phyloP scores from a whole-genome alignment of 2,113 vertebrate genomes.

The Archocentrus centrarchus region DNA sequence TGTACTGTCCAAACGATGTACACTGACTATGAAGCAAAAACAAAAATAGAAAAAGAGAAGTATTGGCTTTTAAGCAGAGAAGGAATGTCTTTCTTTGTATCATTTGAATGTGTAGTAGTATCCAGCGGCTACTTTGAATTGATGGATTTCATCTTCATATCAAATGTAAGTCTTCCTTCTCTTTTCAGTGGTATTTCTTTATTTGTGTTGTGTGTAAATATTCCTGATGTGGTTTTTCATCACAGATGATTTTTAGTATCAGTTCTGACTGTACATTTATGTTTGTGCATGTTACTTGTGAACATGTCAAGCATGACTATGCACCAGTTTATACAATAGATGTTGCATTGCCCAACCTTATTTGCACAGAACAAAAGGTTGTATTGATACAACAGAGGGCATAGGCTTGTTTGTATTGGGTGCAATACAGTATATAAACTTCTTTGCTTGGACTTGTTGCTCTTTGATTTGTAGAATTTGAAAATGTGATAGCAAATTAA shows the following conservation, averaged over 20 bases:
- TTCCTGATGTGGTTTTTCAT: slow-evolving; percentile 50
- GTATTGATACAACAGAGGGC: slow-evolving; percentile 46
- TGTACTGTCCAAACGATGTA: slow-evolving; percentile 62
- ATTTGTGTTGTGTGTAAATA: slow-evolving; percentile 71
- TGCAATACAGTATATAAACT: slow-evolving; percentile 55
- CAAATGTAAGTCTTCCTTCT: slow-evolving; percentile 72
- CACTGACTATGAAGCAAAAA: slow-evolving; percentile 63
- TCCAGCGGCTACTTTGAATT: slow-evolving; percentile 53
- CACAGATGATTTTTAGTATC: slow-evolving; percentile 55
- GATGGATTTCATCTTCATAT: slow-evolving; percentile 59
- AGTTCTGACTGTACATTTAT: slow-evolving; percentile 52
- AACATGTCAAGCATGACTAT: slow-evolving; percentile 79
- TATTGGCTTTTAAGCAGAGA: slow-evolving; percentile 41
- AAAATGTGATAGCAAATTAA: slow-evolving; percentile 56
- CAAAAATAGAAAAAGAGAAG: slow-evolving; percentile 1
- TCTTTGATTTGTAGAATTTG: slow-evolving; percentile 64
- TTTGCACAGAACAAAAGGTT: slow-evolving; percentile 64
- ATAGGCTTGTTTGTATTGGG: slow-evolving; percentile 48
- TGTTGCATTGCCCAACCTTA: slow-evolving; percentile 58
- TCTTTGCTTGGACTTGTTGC: slow-evolving; percentile 67
- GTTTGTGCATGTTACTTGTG: slow-evolving; percentile 83
- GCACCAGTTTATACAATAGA: slow-evolving; percentile 76
- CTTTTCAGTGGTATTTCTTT: slow-evolving; percentile 58
- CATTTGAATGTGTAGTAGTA: slow-evolving; percentile 63
- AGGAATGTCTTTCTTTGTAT: slow-evolving; percentile 61